Conservation (phyloP, 2,888 invertebrate species). For the Apamea epomidion region DNA sequence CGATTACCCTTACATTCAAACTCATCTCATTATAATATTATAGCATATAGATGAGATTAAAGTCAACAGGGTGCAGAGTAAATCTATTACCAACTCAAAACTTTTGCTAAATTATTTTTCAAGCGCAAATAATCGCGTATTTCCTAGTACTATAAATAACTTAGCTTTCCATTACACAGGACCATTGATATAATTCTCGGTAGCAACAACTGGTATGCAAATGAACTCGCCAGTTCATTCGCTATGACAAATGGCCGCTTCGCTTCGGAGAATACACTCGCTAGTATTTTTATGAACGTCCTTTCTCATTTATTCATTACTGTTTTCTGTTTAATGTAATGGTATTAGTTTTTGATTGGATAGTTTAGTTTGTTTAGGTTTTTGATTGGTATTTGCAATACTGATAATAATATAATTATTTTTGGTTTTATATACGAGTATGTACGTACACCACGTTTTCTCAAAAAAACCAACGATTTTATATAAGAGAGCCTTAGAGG, state of each 20-base stretch:
- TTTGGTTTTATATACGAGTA: not conserved
- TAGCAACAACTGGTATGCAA: conserved; percentile 40
- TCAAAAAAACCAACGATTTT: not conserved
- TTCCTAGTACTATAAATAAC: conserved; percentile 33
- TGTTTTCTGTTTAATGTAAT: conserved; percentile 2
- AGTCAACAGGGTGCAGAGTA: not conserved
- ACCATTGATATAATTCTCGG: conserved; percentile 37
- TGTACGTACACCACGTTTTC: not conserved
- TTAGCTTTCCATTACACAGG: conserved; percentile 30
- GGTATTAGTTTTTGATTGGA: not conserved
- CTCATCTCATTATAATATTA: not conserved
- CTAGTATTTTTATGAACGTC: conserved; percentile 33
- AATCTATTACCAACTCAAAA: not conserved
- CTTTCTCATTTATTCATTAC: not conserved
- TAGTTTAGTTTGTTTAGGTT: not conserved
- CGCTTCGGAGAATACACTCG: conserved; percentile 22
- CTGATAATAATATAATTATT: not conserved
- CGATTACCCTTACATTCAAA: not conserved
- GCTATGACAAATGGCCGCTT: conserved; percentile 50
- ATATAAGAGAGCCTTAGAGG: not conserved
- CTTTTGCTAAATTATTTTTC: conserved; percentile 4
- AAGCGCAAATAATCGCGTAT: conserved; percentile 29
- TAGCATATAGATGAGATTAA: not conserved
- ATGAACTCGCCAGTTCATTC: conserved; percentile 49
- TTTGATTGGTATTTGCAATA: not conserved